These are phyloP conservation scores for Blennius ocellaris DNA, from an alignment of 2,113 vertebrate species.

Conservation along the genomic window DNA sequence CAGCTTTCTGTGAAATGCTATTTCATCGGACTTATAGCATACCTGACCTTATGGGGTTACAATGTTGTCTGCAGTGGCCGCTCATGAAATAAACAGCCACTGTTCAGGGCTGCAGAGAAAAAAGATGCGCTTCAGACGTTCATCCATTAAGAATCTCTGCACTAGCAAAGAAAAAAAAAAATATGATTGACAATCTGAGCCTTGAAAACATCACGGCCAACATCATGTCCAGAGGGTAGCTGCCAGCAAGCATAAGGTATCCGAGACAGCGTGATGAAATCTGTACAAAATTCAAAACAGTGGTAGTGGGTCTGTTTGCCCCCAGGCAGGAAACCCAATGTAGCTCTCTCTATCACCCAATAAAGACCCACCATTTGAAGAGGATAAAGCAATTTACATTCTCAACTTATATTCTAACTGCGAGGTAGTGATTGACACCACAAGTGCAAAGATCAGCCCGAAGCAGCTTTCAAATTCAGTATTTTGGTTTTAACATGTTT, in stretches of 20 bases:
- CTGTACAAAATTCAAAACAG: conserved; percentile 21
- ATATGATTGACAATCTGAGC: conserved; percentile 1
- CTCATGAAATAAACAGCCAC: background rate
- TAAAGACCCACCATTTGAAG: conserved; percentile 13
- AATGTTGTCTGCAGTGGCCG: background rate
- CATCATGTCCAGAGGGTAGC: conserved; percentile 32
- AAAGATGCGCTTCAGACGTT: no score
- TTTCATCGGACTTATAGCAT: background rate
- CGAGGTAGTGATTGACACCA: conserved; percentile 20
- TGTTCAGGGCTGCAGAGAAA: conserved; percentile 11
- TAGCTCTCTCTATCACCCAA: conserved; percentile 11
- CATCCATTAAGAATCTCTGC: background rate
- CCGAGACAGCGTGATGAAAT: conserved; percentile 16
- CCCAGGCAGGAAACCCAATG: conserved; percentile 23
- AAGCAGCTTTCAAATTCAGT: background rate
- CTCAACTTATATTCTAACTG: background rate
- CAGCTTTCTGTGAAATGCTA: conserved; percentile 11
- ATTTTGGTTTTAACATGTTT: no score
- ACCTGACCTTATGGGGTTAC: background rate
- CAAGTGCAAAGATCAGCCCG: conserved; percentile 19
- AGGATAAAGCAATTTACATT: conserved; percentile 24
- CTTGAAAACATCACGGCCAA: conserved; percentile 9
- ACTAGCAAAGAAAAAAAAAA: background rate
- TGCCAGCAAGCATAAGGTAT: conserved; percentile 14
- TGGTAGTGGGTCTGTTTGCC: conserved; percentile 22